Evolutionary conservation across 2,888 invertebrate species (phyloP).

Genomic region (Meteorus colon): DNA sequence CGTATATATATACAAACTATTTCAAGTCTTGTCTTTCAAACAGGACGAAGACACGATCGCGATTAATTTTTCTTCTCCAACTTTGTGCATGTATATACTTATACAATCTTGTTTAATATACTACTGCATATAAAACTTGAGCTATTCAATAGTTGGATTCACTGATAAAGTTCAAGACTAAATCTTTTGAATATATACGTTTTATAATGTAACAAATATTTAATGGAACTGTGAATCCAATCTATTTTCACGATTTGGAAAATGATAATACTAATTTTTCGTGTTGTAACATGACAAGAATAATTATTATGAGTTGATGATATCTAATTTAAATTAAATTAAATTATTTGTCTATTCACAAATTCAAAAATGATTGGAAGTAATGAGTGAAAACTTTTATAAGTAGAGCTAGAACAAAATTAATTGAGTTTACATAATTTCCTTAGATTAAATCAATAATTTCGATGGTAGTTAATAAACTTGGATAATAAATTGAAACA

Average conservation of each 20-base stretch:
- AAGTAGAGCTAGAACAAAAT: too few relatives aligned
- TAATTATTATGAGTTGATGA: too few relatives aligned
- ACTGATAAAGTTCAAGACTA: neutral
- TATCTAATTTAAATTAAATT: too few relatives aligned
- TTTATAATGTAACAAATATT: neutral
- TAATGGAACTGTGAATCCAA: neutral
- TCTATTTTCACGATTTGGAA: neutral
- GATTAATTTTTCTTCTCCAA: slow-evolving; percentile 26
- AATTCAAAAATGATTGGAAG: too few relatives aligned
- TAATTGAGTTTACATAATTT: too few relatives aligned
- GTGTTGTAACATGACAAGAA: neutral
- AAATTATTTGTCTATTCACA: too few relatives aligned
- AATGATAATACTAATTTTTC: neutral
- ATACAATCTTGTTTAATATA: neutral
- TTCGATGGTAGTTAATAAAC: neutral
- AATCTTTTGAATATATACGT: neutral
- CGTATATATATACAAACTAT: slow-evolving; percentile 36
- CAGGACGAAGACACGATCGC: slow-evolving; percentile 43
- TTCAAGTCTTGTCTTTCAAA: slow-evolving; percentile 47
- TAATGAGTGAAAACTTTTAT: too few relatives aligned
- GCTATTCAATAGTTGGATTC: neutral
- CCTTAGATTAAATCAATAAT: too few relatives aligned
- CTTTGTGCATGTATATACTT: slow-evolving; percentile 14
- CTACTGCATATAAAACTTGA: neutral
- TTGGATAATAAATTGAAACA: neutral